Percentiles rank a stretch among this genome's conserved stretches.
These are phyloP conservation scores for Dione vanillae DNA, from an alignment of 2,888 invertebrate species.

Conservation along the genomic window DNA sequence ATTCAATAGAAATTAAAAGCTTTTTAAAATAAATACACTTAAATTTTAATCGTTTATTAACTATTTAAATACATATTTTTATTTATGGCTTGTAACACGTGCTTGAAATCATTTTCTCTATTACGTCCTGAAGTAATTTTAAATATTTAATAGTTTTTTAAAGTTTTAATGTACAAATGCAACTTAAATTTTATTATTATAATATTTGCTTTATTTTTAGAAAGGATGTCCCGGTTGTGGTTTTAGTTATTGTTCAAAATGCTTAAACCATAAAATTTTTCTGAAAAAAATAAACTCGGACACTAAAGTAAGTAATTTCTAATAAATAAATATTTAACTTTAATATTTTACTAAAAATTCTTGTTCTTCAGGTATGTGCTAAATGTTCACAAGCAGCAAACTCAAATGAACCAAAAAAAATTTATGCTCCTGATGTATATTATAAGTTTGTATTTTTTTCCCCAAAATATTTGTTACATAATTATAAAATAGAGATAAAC, in stretches of 20 bases:
- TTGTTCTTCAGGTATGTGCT: slow-evolving; percentile 65
- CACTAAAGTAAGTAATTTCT: slow-evolving; percentile 87
- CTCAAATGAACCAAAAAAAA: slow-evolving; percentile 49
- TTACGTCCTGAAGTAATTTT: slow-evolving; percentile 88
- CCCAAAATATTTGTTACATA: background rate
- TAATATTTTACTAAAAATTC: background rate
- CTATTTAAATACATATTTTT: background rate
- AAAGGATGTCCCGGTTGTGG: slow-evolving; percentile 93
- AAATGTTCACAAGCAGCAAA: slow-evolving; percentile 63
- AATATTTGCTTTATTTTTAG: slow-evolving; percentile 79
- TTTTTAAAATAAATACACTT: background rate
- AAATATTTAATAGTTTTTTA: background rate
- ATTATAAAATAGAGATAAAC: slow-evolving; percentile 22
- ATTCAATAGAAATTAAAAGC: slow-evolving; percentile 2
- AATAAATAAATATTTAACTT: slow-evolving; percentile 55
- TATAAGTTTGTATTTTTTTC: slow-evolving; percentile 75
- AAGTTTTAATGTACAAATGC: background rate
- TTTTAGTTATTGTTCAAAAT: slow-evolving; percentile 92
- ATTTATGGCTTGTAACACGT: slow-evolving; percentile 89
- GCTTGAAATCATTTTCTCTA: slow-evolving; percentile 88
- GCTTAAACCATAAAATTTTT: slow-evolving; percentile 88
- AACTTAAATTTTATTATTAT: background rate
- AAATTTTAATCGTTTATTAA: background rate
- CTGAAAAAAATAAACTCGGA: slow-evolving; percentile 86
- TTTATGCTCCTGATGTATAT: slow-evolving; percentile 82